Percentiles rank a stretch among this genome's conserved stretches.
Evolutionary conservation across 35 echinoderm and acorn worm genomes (phyloP).

Genomic region (Strongylocentrotus purpuratus): DNA sequence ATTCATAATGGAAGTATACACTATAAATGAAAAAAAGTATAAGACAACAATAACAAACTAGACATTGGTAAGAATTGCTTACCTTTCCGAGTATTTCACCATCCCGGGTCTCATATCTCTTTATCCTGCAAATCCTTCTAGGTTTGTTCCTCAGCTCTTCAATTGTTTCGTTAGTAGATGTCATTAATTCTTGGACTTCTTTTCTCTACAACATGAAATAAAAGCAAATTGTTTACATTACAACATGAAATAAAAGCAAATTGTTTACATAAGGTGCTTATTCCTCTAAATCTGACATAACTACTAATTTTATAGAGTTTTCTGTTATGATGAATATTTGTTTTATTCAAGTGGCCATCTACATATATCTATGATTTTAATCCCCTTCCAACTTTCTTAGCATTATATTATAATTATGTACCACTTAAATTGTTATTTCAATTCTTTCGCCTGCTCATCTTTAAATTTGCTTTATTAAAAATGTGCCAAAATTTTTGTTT

Average conservation of each 20-base stretch:
- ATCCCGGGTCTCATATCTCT: constrained; percentile 61
- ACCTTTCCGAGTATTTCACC: constrained; percentile 78
- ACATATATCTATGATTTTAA: too few species aligned
- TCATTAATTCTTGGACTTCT: neutral
- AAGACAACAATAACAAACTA: neutral
- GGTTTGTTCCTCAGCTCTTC: constrained; percentile 46
- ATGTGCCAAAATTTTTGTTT: too few species aligned
- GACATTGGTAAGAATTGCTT: neutral
- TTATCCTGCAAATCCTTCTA: constrained; percentile 52
- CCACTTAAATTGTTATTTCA: neutral
- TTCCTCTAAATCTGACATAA: too few species aligned
- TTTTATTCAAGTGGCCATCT: too few species aligned
- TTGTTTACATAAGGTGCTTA: too few species aligned
- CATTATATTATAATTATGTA: neutral
- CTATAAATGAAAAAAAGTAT: too few species aligned
- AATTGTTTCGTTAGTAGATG: neutral
- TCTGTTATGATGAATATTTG: too few species aligned
- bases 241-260: neutral
- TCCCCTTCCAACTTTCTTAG: neutral
- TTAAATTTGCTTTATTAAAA: too few species aligned
- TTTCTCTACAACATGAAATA: constrained; percentile 14
- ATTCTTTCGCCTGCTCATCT: too few species aligned
- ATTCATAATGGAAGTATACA: too few species aligned
- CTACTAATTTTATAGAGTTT: too few species aligned
- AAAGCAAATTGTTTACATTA: neutral